Evolutionary conservation across 2,113 vertebrate species (phyloP).

Genomic region (Mastomys coucha): DNA sequence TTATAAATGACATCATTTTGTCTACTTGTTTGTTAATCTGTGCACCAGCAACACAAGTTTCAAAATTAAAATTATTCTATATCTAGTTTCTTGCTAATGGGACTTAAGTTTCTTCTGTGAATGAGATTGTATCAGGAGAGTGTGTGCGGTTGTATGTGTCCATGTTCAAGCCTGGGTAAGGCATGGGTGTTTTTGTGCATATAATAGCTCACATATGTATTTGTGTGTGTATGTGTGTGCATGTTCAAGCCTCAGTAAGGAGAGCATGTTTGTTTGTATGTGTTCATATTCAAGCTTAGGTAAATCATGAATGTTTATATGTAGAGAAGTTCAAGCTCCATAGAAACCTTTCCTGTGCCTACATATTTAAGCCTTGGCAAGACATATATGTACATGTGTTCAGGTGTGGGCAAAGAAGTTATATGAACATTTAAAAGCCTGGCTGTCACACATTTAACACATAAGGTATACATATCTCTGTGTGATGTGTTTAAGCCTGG

Average conservation of each 20-base stretch:
- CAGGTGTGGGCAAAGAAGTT: not conserved
- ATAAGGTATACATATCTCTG: not conserved
- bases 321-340: not conserved
- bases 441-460: not conserved
- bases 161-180: not conserved
- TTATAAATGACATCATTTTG: not conserved
- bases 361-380: not conserved
- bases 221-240: too few relatives aligned
- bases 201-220: not conserved
- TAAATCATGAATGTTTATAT: not conserved
- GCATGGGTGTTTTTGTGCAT: not conserved
- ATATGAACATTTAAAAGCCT: not conserved
- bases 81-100: not conserved
- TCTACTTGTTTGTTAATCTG: slow-evolving; percentile 27
- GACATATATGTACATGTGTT: not conserved
- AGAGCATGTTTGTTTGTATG: not conserved
- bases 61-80: slow-evolving; percentile 46
- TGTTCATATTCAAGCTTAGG: not conserved
- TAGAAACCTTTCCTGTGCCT: not conserved
- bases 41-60: not conserved
- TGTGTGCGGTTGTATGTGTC: not conserved
- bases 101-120: not conserved
- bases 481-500: not conserved
- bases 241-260: not conserved
- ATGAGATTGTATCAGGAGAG: not conserved